Evolutionary conservation across 2,113 vertebrate species (phyloP), one percentile per base, ranked within the genome.

Genomic region (Callipepla californica): DNA sequence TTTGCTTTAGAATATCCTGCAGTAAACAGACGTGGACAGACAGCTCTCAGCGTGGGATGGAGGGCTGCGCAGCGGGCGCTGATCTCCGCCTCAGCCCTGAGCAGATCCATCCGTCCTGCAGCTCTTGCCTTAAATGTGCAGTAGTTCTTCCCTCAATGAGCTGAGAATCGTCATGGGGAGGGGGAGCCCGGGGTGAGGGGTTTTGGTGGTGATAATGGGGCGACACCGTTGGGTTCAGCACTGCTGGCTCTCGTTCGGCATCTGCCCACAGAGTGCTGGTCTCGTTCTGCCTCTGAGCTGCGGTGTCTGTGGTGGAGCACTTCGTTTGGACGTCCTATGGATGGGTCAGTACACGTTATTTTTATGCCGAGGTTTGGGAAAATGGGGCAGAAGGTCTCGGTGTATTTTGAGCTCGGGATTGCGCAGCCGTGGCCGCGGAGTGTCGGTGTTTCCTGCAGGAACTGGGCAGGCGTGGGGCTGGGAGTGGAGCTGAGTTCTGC

Each of bases 11-110:
- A 1, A 1, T 25, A 53, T 34, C 62, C 74, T n/a, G 8, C 25
- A 3, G 0, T 11, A 7, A 42, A 2, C 5, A 15, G 36, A 9
- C 7, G 0, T 26, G 63, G 73, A 14, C 19, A 4, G 51, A 11
- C 4, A 61, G 21, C 63, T 36, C 53, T 68, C 38, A 2, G 75
- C 28, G 2, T 1, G 47, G 4, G n/a, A 8, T 2, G 18, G 30
- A 30, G 70, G 16, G 5, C 6, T 4, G 65, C 30, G 11, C 34
- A 28, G 48, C 2, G 7, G 10, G 20, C 45, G 36, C 36, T 36
- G 36, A 36, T 36, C 36, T 36, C 0, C 23, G 23, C 2, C n/a
- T 0, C 20, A 20, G n/a, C 32, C n/a, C 63, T 13, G 40, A 15
- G 58, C 34, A 23, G 81, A 6, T n/a, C 36, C 76, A 9, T 16